Base-by-base conservation (phyloP, 2,888 invertebrate species). In the Caenorhabditis uteleia region DNA sequence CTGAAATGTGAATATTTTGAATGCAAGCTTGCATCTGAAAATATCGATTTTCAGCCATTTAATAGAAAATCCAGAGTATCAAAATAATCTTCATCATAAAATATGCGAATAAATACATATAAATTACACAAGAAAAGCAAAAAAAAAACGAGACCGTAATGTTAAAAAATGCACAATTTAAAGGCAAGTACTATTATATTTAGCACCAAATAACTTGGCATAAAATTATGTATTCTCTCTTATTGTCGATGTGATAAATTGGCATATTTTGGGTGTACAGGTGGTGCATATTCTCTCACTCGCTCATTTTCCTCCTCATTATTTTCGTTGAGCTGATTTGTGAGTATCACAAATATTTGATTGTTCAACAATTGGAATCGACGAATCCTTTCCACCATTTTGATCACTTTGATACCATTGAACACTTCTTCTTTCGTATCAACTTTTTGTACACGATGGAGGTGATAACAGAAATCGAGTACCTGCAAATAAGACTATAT, bases 281-380 rank as follows among this genome's bases (percentile, higher is more conserved):
- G 95, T 26, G 95, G 95, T 54, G 94, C 94, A 87, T 95, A 95
- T 85, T 95, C 95, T 34, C 94, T 88, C 14, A 95, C 95, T 84
- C 95, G 94, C 84, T 97, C 95, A 16, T 90, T 53, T 90, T 91
- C 60, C 38, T 59, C 75, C 50, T 68, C 60, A 39, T 60, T 56
- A 21, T 54, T 56, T 18, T 70, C 64, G 12, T 59, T 51, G 43
- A 70, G 48, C 46, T 72, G 72, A 55, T 72, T 77, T 39, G 64
- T 61, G 12, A 81, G 53, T 3, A 77, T 64, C 4, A 78, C 57
- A 34, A 81, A 73, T 20, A 82, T 75, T 29, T 67, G 97, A 12
- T 93, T 94, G 87, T 98, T 98, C 56, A 98, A 87, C 66, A 98
- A 94, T 86, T 98, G 97, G 86, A 97, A 97, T 59, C 95, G 89